Evolutionary conservation across 1,140 invertebrate genomes (phyloP).

Genomic region (Aleiodes sp.): DNA sequence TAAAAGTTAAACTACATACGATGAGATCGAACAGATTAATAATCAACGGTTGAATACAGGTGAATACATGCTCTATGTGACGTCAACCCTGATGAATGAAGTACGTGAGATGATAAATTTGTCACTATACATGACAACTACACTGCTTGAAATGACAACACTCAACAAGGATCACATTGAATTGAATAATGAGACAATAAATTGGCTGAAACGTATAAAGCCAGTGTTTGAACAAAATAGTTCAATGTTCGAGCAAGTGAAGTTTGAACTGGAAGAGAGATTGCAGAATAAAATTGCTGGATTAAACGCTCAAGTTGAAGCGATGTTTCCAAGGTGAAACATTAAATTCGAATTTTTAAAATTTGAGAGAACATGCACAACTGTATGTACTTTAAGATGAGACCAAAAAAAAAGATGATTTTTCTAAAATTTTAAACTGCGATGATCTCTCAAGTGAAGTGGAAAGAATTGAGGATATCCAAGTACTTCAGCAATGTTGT

Average conservation of each 20-base stretch:
- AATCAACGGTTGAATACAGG: constrained; percentile 56
- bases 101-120: constrained; percentile 72
- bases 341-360: neutral
- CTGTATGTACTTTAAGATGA: no score
- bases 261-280: constrained; percentile 82
- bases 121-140: constrained; percentile 71
- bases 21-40: constrained; percentile 18
- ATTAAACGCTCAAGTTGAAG: constrained; percentile 75
- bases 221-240: constrained; percentile 78
- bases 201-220: constrained; percentile 78
- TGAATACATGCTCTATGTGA: constrained; percentile 72
- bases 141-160: constrained; percentile 75
- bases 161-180: constrained; percentile 73
- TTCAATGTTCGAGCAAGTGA: constrained; percentile 79
- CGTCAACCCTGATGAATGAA: constrained; percentile 70
- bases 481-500: no score
- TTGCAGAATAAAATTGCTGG: constrained; percentile 74
- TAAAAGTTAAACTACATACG: constrained; percentile 24
- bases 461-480: no score
- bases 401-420: no score
- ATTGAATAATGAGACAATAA: constrained; percentile 74
- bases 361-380: neutral
- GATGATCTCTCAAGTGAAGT: no score
- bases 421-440: no score
- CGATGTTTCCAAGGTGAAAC: constrained; percentile 73